Base-by-base conservation (phyloP, 2,113 vertebrate species). In the Phylloscopus trochilus region DNA sequence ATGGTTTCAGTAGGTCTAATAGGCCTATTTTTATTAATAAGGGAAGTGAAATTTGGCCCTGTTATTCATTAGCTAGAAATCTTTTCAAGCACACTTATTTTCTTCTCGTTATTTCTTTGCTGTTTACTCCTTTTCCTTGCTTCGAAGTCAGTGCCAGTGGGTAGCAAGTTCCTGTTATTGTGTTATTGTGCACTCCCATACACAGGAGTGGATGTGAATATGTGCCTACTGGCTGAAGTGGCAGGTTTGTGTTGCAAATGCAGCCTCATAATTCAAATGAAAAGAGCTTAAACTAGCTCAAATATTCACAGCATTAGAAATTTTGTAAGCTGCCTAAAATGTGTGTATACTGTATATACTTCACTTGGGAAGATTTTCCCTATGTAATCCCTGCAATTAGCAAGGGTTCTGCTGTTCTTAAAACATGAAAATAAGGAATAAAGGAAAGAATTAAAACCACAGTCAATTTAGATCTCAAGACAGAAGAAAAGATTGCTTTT, bases 11-110 rank as follows among this genome's bases (percentile, higher is more conserved):
- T 70, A 47, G 19, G 15, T 37, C 31, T 81, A 55, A 88, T 78
- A 70, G 16, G 22, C 27, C 60, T 49, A 5, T 52, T 94, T 35
- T 15, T 52, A 81, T 81, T 68, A 93, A 77, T 35, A 69, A 58
- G 23, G n/a, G 21, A 75, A 83, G 27, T 69, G 49, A 94, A 75
- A 83, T 92, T 89, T 72, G 79, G 4, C 21, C 62, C 22, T 83
- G 53, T 89, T 95, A 84, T 35, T 93, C 66, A 92, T 96, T 87
- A 96, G 52, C 88, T 88, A 84, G 79, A 92, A 89, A 75, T 58
- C 60, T 89, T 92, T 92, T 84, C 86, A 84, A 87, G 80, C 14
- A 94, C 18, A 20, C 18, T 94, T 87, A 73, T 72, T 94, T 96
- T 92, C 64, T 89, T 81, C 52, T 94, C 28, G 16, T 81, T 86